phyloP scores from a whole-genome alignment of 2,113 vertebrate species.

The Grus americana region DNA sequence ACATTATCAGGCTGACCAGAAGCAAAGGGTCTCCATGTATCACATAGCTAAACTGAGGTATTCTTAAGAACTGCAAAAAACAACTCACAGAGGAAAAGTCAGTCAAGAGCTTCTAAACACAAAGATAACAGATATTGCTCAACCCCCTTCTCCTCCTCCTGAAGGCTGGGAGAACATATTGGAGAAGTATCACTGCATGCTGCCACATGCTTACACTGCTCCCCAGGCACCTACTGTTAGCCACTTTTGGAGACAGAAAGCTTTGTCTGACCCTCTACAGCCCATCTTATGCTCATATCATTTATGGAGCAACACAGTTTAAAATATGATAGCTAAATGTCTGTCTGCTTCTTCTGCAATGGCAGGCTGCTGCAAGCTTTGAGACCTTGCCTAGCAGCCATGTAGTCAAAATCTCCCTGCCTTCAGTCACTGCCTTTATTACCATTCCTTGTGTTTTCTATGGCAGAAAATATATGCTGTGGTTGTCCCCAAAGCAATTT shows the following conservation, averaged over 20 bases:
- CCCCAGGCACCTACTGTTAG: conserved; percentile 24
- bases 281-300: background rate
- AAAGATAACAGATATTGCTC: background rate
- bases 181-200: background rate
- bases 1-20: background rate
- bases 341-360: background rate
- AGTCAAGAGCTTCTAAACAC: background rate
- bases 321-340: background rate
- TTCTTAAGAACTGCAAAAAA: background rate
- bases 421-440: conserved; percentile 25
- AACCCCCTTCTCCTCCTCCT: background rate
- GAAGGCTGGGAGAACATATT: background rate
- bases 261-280: conserved; percentile 29
- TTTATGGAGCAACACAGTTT: background rate
- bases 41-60: background rate
- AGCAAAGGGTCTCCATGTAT: accelerated
- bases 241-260: conserved; percentile 3
- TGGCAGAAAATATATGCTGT: background rate
- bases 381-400: background rate
- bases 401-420: background rate
- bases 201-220: background rate
- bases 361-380: background rate
- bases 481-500: conserved; percentile 22
- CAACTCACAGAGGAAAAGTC: background rate
- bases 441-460: background rate